A percentile compares a stretch with the other conserved stretches of the same genome.
Evolutionary conservation across 2,888 invertebrate genomes (phyloP).

Genomic region (Nasonovia ribisnigri): DNA sequence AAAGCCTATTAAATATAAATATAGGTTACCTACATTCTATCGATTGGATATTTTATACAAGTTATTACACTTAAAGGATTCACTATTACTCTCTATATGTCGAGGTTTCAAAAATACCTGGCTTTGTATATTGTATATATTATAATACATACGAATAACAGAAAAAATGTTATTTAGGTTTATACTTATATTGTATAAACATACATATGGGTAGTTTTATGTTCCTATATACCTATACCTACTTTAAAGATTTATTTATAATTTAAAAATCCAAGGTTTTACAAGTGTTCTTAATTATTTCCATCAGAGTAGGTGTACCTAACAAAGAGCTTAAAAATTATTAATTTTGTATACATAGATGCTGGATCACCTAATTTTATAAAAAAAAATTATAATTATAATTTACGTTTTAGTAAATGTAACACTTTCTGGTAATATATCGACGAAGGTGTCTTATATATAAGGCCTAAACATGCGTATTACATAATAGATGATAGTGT

Average conservation of each 20-base stretch:
- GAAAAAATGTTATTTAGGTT: background rate
- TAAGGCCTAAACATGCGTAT: background rate
- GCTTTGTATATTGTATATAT: background rate
- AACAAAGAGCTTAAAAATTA: background rate
- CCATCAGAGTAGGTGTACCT: background rate
- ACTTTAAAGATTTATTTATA: background rate
- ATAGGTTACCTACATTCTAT: background rate
- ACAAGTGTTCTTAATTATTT: background rate
- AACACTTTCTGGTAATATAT: background rate
- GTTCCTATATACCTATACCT: background rate
- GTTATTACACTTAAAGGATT: background rate
- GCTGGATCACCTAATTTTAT: background rate
- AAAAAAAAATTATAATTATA: background rate
- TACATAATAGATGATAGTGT: background rate
- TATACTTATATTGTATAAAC: background rate
- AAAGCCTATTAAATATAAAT: background rate
- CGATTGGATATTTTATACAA: background rate
- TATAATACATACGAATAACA: background rate
- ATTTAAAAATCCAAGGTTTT: background rate
- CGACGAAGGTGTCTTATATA: background rate
- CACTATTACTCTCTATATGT: background rate
- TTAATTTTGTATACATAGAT: background rate
- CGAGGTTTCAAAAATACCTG: too few relatives aligned
- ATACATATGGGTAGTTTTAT: background rate
- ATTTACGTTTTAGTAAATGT: background rate